Evolutionary conservation across 2,113 vertebrate species (phyloP).

Genomic region (Poeciliopsis turrubarensis): DNA sequence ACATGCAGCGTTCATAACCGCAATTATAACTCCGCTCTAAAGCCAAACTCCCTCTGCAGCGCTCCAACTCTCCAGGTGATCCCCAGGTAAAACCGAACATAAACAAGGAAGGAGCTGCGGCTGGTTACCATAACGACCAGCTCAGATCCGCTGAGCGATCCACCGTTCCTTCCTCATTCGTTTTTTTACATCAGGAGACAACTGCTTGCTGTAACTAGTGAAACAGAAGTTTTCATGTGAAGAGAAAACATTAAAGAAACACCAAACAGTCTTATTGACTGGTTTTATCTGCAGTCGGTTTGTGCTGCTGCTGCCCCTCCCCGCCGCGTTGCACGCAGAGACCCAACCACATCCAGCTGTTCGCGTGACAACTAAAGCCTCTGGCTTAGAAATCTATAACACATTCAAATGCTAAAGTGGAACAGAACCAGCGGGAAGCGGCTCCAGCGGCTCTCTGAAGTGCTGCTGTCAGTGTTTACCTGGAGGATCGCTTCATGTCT

Average conservation of each 20-base stretch:
- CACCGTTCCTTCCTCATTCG: background rate
- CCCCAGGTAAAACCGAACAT: too few relatives aligned
- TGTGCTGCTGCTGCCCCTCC: constrained; percentile 29
- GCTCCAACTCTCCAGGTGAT: background rate
- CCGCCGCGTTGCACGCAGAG: constrained; percentile 21
- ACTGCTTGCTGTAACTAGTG: background rate
- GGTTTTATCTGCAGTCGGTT: background rate
- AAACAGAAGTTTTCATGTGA: background rate
- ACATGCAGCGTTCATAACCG: background rate
- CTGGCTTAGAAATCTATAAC: constrained; percentile 11
- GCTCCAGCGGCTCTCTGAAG: too few relatives aligned
- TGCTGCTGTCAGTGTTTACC: constrained; percentile 63
- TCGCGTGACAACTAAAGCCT: constrained; percentile 43
- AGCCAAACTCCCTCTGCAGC: background rate
- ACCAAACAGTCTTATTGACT: background rate
- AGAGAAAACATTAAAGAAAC: too few relatives aligned
- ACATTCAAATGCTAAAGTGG: constrained; percentile 5
- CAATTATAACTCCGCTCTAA: background rate
- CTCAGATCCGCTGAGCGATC: background rate
- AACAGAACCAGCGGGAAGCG: background rate
- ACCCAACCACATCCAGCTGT: constrained; percentile 17
- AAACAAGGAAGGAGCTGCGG: background rate
- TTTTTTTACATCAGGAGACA: background rate
- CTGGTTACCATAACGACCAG: background rate
- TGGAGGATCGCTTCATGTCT: constrained; percentile 79